Evolutionary conservation across 1,140 invertebrate species (phyloP).

Genomic region (Drosophila pruinosa): DNA sequence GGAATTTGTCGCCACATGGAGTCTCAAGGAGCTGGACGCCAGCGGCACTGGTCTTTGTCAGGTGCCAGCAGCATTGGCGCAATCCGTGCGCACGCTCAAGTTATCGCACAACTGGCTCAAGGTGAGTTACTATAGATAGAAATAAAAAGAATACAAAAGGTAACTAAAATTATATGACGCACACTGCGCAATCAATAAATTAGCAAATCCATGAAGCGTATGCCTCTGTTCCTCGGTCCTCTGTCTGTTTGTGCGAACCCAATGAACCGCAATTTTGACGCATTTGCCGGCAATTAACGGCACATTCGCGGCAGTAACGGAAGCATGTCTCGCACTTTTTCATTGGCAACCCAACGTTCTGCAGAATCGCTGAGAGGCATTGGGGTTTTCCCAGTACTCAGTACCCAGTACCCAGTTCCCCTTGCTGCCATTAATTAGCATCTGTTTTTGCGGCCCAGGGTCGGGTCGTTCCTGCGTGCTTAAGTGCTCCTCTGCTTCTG

Average conservation of each 20-base stretch:
- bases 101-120: constrained; percentile 88
- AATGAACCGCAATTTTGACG: constrained; percentile 75
- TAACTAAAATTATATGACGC: constrained; percentile 6
- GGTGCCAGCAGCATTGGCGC: constrained; percentile 92
- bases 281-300: constrained; percentile 76
- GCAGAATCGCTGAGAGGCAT: neutral
- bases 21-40: constrained; percentile 84
- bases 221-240: neutral
- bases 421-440: constrained; percentile 72
- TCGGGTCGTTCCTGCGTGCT: constrained; percentile 46
- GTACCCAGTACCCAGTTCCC: neutral
- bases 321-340: constrained; percentile 38
- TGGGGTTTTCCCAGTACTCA: constrained; percentile 5
- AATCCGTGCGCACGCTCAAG: constrained; percentile 91
- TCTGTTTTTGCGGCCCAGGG: constrained; percentile 60
- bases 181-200: constrained; percentile 48
- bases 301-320: constrained; percentile 55
- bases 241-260: constrained; percentile 34
- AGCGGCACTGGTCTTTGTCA: constrained; percentile 90
- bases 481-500: constrained; percentile 41
- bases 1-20: constrained; percentile 82
- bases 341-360: constrained; percentile 11
- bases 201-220: constrained; percentile 35
- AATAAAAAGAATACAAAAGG: neutral
- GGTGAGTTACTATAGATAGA: constrained; percentile 51